Evolutionary conservation across 2,888 invertebrate genomes (phyloP), one percentile per base, ranked within the genome.

Genomic region (Taphrorychus bicolor): DNA sequence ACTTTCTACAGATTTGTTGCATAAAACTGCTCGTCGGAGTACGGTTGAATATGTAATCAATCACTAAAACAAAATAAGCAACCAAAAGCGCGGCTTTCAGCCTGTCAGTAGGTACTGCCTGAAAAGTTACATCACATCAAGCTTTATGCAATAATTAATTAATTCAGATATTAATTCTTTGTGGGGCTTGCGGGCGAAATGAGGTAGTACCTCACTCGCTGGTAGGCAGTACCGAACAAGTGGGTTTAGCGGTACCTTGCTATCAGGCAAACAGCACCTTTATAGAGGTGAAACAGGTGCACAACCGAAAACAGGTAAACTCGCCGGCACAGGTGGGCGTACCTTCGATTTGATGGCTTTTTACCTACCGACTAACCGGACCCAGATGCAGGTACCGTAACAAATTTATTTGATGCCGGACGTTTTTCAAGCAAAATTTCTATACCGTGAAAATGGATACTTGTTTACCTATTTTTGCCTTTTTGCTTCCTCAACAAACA

Each of bases 211-310:
- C n/a, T n/a, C n/a, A n/a, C n/a, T n/a, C n/a, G n/a, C n/a, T n/a
- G 14, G 21, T 51, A 51, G 51, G 14, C 51, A 51, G 53, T 54
- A 62, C 49, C 49, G 40, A 54, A 54, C 62, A 54, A 63, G 63
- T 63, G 63, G 57, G 63, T 63, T 63, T 63, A 16, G 40, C 41
- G 63, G 41, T 63, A 57, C 49, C 51, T n/a, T 14, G 0, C 5
- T 21, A 63, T 40, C 16, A 40, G 63, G 63, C 24, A 11, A 63
- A 21, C 63, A 63, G 18, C 14, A 40, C 32, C 16, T 5, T 18
- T n/a, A 11, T 11, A 18, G 2, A 22, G 51, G 18, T 51, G 16
- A 4, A 22, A 45, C 5, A 45, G 14, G 14, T 2, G 18, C 7
- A 45, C 14, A n/a, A n/a, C n/a, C n/a, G 45, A 45, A 45, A 45